Evolutionary conservation across 1,140 invertebrate genomes (phyloP), one percentile per base, ranked within the genome.

Genomic region (Heliconius eleuchia): DNA sequence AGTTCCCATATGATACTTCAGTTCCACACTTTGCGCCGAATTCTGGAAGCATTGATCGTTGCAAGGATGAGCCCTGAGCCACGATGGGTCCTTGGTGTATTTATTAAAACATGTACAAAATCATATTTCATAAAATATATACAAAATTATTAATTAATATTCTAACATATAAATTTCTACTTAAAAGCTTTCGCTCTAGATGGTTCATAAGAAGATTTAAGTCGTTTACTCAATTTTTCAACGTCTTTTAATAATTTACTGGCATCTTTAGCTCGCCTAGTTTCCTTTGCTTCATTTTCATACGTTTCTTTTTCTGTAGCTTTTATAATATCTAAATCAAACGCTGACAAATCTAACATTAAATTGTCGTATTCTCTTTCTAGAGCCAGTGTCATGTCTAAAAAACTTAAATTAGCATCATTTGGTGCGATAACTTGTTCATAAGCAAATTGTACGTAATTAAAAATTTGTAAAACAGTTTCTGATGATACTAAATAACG

Each of bases 391-490:
- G 96, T 95, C 96, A 97, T 96, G 23, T 95, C 91, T 74, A 95
- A 94, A 60, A 94, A 93, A 76, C 95, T 95, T 11, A 96, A 85
- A 18, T 95, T 94, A 13, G 96, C 95, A 74, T 96, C 91, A 81
- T 94, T 96, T 23, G 94, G 89, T 0, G 92, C 95, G 18, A 97
- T 94, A 23, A 96, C 90, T 66, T 93, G 94, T 83, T 96, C 96
- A 84, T 96, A 97, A 23, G 96, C 93, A 82, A 96, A 96, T 85
- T 96, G 96, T 8, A 97, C 94, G 81, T 95, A 96, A 42, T 96
- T 95, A 77, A 95, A 94, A 78, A 96, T 88, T 82, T 95, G 93
- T 27, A 97, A 85, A 0, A 95, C 94, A 3, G 94, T 94, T 60
- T 96, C 95, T 5, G 96, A 96, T 73, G 95, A 95, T 3, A 96